phyloP scores from a whole-genome alignment of 2,797 vertebrate species.

The Decapterus maruadsi region DNA sequence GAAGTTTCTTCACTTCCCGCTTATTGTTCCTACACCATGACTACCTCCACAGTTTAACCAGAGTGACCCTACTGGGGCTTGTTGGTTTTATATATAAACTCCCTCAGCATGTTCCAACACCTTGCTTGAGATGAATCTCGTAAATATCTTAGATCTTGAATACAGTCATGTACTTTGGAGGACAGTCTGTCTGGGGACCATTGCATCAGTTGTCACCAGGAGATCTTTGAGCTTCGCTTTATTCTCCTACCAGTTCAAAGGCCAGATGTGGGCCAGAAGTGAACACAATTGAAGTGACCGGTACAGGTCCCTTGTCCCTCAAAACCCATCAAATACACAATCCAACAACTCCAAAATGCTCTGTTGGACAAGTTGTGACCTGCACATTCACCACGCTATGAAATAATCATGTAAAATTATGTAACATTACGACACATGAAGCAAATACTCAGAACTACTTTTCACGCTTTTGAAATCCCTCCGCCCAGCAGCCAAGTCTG shows the following conservation, averaged over 20 bases:
- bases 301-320: too few species aligned
- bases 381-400: too few species aligned
- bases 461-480: too few species aligned
- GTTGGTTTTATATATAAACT: not conserved
- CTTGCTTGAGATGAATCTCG: not conserved
- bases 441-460: too few species aligned
- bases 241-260: not conserved
- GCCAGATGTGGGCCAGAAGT: conserved; percentile 11
- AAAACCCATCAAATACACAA: too few species aligned
- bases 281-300: too few species aligned
- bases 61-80: conserved; percentile 1
- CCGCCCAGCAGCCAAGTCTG: too few species aligned
- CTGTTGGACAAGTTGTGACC: too few species aligned
- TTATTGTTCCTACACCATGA: conserved; percentile 46
- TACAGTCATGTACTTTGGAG: conserved; percentile 9
- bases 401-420: too few species aligned
- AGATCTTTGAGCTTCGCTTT: not conserved
- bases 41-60: conserved; percentile 36
- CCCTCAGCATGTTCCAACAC: not conserved
- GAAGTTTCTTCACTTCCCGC: conserved; percentile 54
- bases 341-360: too few species aligned
- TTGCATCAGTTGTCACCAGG: conserved; percentile 5
- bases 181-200: conserved; percentile 10
- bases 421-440: too few species aligned
- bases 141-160: conserved; percentile 14